A percentile compares a stretch with the other conserved stretches of the same genome.
phyloP scores from a whole-genome alignment of 92 coral and sea anemone genomes.

The Porites lobata region DNA sequence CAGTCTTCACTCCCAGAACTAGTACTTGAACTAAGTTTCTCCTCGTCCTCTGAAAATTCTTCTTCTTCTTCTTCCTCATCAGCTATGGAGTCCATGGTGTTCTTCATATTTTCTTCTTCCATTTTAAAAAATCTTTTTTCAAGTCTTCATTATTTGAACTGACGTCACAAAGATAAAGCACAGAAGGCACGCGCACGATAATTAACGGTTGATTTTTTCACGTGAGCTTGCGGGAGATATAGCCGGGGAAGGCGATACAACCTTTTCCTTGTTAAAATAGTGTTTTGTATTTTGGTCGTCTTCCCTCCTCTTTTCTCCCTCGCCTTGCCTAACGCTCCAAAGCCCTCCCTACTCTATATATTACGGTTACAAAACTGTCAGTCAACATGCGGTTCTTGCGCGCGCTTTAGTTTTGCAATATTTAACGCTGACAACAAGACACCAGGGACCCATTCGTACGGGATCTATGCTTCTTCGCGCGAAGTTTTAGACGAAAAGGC shows the following conservation, averaged over 20 bases:
- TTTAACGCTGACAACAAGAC: neutral
- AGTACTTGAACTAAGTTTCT: neutral
- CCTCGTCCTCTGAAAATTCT: constrained; percentile 14
- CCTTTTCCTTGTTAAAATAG: no score
- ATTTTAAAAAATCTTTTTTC: neutral
- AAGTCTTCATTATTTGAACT: neutral
- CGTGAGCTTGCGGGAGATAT: no score
- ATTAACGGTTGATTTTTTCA: no score
- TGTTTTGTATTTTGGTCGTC: no score
- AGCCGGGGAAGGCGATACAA: no score
- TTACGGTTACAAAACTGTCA: no score
- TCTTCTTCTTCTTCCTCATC: constrained; percentile 12
- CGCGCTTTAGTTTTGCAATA: neutral
- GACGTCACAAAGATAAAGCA: constrained; percentile 34
- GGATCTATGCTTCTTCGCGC: no score
- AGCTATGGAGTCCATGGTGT: neutral
- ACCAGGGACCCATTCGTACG: neutral
- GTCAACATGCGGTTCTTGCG: neutral
- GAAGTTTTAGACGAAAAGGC: no score
- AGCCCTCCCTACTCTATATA: no score
- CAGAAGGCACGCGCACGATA: constrained; percentile 19
- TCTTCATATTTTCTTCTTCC: neutral
- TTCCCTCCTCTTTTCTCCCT: no score
- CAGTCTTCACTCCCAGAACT: constrained; percentile 38
- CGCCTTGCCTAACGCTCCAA: no score